Percentiles rank a stretch among this genome's conserved stretches.
Evolutionary conservation across 2,113 vertebrate species (phyloP).

Genomic region (Meleagris gallopavo): DNA sequence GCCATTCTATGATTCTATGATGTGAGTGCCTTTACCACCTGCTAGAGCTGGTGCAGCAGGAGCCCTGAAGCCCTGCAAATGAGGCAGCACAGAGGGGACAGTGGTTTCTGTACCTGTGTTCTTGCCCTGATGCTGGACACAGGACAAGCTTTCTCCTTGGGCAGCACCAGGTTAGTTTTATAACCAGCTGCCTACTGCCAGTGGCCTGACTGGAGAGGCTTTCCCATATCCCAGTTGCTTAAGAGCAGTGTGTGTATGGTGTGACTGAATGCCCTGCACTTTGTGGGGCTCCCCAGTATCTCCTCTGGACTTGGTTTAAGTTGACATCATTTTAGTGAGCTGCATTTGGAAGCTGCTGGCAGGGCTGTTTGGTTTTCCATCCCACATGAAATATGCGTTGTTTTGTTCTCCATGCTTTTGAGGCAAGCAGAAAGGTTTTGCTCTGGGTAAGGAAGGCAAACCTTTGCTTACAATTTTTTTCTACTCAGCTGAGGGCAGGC

Average conservation of each 20-base stretch:
- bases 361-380: not conserved
- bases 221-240: not conserved
- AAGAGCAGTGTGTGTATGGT: not conserved
- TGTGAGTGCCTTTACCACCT: not conserved
- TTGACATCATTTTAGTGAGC: fast-evolving
- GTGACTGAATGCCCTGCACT: not conserved
- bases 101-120: not conserved
- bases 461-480: not conserved
- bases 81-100: not conserved
- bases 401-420: not conserved
- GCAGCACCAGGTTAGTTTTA: not conserved
- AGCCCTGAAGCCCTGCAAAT: not conserved
- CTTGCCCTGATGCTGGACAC: not conserved
- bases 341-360: fast-evolving
- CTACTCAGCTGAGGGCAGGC: not conserved
- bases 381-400: fast-evolving
- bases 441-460: not conserved
- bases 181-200: not conserved
- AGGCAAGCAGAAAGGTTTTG: not conserved
- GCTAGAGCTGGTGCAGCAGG: not conserved
- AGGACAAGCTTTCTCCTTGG: not conserved
- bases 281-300: not conserved
- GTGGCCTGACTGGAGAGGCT: fast-evolving
- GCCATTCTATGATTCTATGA: no score
- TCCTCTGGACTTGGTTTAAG: not conserved